Percentiles rank a stretch among this genome's conserved stretches.
Conservation (phyloP, 2,113 vertebrate species). For the Petroica traversi region DNA sequence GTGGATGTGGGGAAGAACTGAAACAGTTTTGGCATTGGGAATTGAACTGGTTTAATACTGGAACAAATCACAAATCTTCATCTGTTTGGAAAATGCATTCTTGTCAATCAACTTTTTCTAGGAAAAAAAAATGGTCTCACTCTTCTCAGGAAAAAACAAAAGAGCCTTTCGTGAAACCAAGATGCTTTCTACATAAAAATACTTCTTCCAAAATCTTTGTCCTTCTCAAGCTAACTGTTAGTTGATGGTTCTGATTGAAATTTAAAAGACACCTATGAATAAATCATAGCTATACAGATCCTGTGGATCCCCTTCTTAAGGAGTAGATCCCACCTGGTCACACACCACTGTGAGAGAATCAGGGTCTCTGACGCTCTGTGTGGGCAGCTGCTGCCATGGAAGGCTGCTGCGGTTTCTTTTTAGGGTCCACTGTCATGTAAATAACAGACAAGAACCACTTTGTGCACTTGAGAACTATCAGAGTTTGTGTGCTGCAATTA, state of each 20-base stretch:
- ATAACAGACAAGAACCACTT: background rate
- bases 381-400: background rate
- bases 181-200: background rate
- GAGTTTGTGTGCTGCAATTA: background rate
- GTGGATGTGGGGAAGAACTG: background rate
- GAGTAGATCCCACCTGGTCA: background rate
- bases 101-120: background rate
- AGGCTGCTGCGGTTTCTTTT: background rate
- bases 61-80: background rate
- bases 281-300: background rate
- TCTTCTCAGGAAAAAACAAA: background rate
- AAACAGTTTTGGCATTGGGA: background rate
- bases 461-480: background rate
- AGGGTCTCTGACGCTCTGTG: background rate
- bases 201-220: background rate
- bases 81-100: background rate
- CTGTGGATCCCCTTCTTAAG: fast-evolving
- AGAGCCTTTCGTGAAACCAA: fast-evolving
- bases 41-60: background rate
- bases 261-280: background rate
- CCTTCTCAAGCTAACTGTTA: background rate
- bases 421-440: background rate
- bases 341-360: background rate
- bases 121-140: background rate
- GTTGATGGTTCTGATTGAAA: background rate